Evolutionary conservation across 2,113 vertebrate species (phyloP).

Genomic region (Cyprinus carpio): DNA sequence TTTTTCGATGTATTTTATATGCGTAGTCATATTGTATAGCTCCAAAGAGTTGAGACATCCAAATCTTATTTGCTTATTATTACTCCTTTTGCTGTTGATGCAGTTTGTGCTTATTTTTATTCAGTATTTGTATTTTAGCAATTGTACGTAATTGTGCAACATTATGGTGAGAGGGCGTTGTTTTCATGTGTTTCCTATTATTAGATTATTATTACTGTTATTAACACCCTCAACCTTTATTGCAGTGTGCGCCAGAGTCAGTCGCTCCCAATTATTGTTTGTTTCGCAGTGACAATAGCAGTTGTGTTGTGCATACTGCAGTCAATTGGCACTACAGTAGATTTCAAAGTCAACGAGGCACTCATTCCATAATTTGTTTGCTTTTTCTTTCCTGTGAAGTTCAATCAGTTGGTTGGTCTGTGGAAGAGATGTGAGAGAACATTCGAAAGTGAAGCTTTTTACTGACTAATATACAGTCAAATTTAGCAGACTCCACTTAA

Average conservation of each 20-base stretch:
- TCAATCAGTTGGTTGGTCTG: neutral
- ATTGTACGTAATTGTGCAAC: constrained; percentile 56
- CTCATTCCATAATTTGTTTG: neutral
- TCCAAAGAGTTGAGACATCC: constrained; percentile 11
- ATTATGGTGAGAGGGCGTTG: constrained; percentile 37
- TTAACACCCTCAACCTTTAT: constrained; percentile 52
- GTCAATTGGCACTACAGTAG: constrained; percentile 26
- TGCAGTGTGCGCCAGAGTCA: neutral
- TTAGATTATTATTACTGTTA: constrained; percentile 39
- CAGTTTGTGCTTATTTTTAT: constrained; percentile 60
- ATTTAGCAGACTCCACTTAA: neutral
- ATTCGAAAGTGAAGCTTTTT: neutral
- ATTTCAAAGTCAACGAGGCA: constrained; percentile 11
- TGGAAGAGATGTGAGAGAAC: neutral
- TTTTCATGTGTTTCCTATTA: constrained; percentile 40
- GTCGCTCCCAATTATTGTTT: constrained; percentile 38
- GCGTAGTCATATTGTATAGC: neutral
- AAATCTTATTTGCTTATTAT: constrained; percentile 47
- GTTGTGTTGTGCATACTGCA: neutral
- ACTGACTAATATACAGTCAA: neutral
- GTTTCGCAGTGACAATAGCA: constrained; percentile 36
- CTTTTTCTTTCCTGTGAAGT: neutral
- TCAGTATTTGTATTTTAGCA: constrained; percentile 62
- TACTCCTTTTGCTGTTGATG: constrained; percentile 37
- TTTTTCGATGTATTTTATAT: constrained; percentile 33